Evolutionary conservation across 1,140 invertebrate genomes (phyloP).

Genomic region (Bacillus rossius): DNA sequence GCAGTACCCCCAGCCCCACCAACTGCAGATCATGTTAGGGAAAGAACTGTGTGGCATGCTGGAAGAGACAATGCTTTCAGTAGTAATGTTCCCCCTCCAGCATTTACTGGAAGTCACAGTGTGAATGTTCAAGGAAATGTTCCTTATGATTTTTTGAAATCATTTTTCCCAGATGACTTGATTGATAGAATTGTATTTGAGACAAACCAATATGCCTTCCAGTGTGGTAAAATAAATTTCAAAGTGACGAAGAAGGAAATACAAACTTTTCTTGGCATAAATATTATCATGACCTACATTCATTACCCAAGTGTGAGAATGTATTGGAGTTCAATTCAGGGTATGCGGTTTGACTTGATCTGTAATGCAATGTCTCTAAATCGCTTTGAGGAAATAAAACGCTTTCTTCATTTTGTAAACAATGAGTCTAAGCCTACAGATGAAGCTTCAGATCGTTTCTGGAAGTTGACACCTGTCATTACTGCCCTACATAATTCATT

Average conservation of each 20-base stretch:
- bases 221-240: slow-evolving; percentile 1
- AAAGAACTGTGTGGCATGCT: too few relatives aligned
- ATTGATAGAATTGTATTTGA: slow-evolving; percentile 3
- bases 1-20: too few relatives aligned
- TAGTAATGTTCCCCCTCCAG: too few relatives aligned
- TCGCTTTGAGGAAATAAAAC: slow-evolving; percentile 5
- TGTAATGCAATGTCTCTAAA: neutral
- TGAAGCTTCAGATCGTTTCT: too few relatives aligned
- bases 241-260: neutral
- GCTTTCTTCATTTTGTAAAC: slow-evolving; percentile 2
- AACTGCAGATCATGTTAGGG: too few relatives aligned
- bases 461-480: too few relatives aligned
- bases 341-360: neutral
- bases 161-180: too few relatives aligned
- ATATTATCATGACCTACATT: slow-evolving; percentile 5
- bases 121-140: too few relatives aligned
- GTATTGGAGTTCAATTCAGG: neutral
- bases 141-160: too few relatives aligned
- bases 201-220: neutral
- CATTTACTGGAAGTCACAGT: too few relatives aligned
- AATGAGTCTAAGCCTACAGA: neutral
- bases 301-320: neutral
- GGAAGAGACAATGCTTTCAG: too few relatives aligned
- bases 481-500: too few relatives aligned
- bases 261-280: slow-evolving; percentile 4